Evolutionary conservation across 2,888 invertebrate genomes (phyloP).

Genomic region (Leucophora obtusa): DNA sequence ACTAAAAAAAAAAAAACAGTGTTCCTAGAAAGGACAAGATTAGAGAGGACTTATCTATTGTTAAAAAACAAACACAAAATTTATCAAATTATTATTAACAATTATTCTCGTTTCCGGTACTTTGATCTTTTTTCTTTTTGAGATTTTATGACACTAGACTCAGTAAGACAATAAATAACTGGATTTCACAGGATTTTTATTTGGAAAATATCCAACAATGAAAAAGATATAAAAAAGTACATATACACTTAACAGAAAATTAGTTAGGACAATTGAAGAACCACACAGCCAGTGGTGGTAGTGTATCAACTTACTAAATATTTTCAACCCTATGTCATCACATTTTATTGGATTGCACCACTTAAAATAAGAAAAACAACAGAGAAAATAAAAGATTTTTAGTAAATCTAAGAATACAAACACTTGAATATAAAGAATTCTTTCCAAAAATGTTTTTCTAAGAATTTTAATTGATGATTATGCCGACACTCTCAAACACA

Average conservation of each 20-base stretch:
- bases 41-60: neutral
- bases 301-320: neutral
- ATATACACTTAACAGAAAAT: constrained; percentile 41
- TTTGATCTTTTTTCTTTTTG: constrained; percentile 47
- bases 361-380: constrained; percentile 6
- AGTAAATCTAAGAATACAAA: constrained; percentile 24
- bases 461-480: constrained; percentile 56
- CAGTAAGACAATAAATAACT: constrained; percentile 50
- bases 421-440: neutral
- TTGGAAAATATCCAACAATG: constrained; percentile 53
- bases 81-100: constrained; percentile 2
- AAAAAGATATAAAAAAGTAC: constrained; percentile 1
- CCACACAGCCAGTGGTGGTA: constrained; percentile 2
- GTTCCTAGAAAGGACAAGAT: constrained; percentile 43
- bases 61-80: constrained; percentile 10
- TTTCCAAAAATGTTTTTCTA: constrained; percentile 19
- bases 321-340: constrained; percentile 8
- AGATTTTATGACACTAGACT: constrained; percentile 23
- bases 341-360: constrained; percentile 39
- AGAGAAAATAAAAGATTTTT: neutral
- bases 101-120: constrained; percentile 43
- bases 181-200: constrained; percentile 32
- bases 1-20: neutral
- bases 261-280: constrained; percentile 24
- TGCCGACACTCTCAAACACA: constrained; percentile 52